Evolutionary conservation across 53 echinoderm and acorn worm genomes (phyloP), one percentile per base, ranked within the genome.

Genomic region (Holothuria leucospilota): DNA sequence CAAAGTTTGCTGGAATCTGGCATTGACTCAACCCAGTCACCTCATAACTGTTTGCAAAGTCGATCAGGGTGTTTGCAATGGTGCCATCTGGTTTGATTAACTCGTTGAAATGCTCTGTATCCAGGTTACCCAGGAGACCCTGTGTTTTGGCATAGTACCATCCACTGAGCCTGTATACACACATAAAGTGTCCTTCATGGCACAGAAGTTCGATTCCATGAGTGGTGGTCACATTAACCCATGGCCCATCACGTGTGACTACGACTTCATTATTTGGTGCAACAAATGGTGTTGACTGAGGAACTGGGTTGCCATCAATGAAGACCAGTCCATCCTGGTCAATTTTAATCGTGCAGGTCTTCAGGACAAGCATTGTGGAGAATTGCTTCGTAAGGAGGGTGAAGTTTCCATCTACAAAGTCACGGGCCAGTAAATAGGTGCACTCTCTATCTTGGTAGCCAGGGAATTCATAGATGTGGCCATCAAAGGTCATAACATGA

Each of bases 91-190:
- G 95, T 68, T 88, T 88, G 89, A 84, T 84, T 49, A 86, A 75
- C n/a, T 99, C 95, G 46, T 92, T 95, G 73, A 82, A 77, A 52
- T 88, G 62, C 60, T 99, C 95, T 11, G 85, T 86, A 84, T 95
- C 94, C 40, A 91, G 38, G 83, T 93, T 99, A 20, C 99, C 99
- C 14, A 99, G 86, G 66, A 99, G 92, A 62, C 99, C 99, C 24
- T 92, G 99, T 46, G 99, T 93, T 91, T 95, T 93, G 90, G 90
- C 90, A 73, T 93, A 93, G 89, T 99, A 99, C 99, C 99, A 99
- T 30, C 91, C 92, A 77, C 99, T 99, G n/a, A 95, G 87, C n/a
- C 87, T 90, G 89, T 95, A 69, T 51, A 89, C 81, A 84, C 99
- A 99, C 40, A 93, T 40, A 89, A 89, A 90, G 85, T 88, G 81